Conservation (phyloP, 1,140 invertebrate genomes). For the Hestina assimilis region DNA sequence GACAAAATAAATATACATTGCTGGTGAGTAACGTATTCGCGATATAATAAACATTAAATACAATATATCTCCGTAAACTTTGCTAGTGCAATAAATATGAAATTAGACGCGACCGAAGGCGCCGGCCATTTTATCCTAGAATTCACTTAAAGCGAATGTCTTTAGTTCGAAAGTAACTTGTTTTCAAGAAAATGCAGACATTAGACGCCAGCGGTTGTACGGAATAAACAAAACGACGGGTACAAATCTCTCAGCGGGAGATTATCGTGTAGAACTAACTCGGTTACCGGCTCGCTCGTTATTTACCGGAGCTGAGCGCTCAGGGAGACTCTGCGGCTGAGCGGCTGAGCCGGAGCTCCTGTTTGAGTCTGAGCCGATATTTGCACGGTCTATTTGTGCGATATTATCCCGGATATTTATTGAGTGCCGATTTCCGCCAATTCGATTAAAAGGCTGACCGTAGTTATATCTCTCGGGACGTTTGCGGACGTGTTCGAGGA, state of each 20-base stretch:
- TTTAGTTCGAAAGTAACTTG: slow-evolving; percentile 10
- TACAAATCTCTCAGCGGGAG: slow-evolving; percentile 37
- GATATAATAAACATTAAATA: slow-evolving; percentile 1
- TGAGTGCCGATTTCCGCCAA: slow-evolving; percentile 23
- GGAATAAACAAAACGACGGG: slow-evolving; percentile 21
- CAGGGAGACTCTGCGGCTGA: slow-evolving; percentile 9
- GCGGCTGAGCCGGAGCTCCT: neutral
- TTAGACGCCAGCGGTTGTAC: slow-evolving; percentile 6
- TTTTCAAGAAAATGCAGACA: slow-evolving; percentile 21
- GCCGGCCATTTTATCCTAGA: neutral
- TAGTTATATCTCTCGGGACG: neutral
- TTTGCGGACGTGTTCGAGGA: neutral
- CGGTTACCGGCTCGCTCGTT: slow-evolving; percentile 32
- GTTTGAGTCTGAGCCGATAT: slow-evolving; percentile 10
- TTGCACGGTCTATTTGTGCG: slow-evolving; percentile 29
- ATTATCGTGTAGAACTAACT: slow-evolving; percentile 28
- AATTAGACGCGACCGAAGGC: slow-evolving; percentile 13
- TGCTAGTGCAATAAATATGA: neutral
- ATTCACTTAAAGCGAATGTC: slow-evolving; percentile 9
- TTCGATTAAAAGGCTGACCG: slow-evolving; percentile 12
- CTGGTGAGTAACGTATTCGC: too few relatives aligned
- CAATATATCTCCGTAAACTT: neutral
- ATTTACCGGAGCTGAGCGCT: slow-evolving; percentile 22
- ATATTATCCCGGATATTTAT: slow-evolving; percentile 30
- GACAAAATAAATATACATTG: too few relatives aligned